phyloP scores from a whole-genome alignment of 2,113 vertebrate species.

The Microtus montanus region DNA sequence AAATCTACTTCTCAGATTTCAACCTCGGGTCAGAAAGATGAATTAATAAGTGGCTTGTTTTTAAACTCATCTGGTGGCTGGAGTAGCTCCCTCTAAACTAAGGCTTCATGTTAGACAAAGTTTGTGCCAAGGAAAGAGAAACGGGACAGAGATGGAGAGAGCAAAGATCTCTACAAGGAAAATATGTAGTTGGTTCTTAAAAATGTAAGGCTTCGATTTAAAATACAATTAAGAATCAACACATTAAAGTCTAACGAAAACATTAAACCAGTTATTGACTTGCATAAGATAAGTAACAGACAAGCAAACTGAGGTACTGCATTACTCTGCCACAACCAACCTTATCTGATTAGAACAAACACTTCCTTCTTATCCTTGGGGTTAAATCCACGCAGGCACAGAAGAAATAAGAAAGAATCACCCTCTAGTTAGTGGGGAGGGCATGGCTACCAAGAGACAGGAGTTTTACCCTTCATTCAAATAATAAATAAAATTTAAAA shows the following conservation, averaged over 20 bases:
- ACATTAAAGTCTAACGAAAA: slow-evolving; percentile 11
- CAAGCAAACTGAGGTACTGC: background rate
- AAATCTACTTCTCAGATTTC: background rate
- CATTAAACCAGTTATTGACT: background rate
- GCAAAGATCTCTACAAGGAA: background rate
- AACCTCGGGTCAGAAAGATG: background rate
- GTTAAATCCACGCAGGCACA: background rate
- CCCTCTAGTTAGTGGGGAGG: background rate
- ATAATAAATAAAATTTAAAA: slow-evolving; percentile 75
- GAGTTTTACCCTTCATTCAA: slow-evolving; percentile 69
- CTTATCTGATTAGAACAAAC: background rate
- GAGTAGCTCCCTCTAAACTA: background rate
- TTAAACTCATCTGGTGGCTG: background rate
- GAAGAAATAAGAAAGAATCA: background rate
- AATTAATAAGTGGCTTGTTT: background rate
- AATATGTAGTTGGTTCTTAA: background rate
- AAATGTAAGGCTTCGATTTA: slow-evolving; percentile 32
- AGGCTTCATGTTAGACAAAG: background rate
- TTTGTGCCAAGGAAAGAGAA: background rate
- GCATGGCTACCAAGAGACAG: slow-evolving; percentile 20
- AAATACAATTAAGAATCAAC: background rate
- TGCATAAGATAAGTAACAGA: background rate
- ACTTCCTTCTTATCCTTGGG: background rate
- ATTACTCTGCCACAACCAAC: background rate
- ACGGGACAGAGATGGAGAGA: rapidly evolving